Conservation (phyloP, 2,888 invertebrate genomes). For the Trissonchulus sp. region DNA sequence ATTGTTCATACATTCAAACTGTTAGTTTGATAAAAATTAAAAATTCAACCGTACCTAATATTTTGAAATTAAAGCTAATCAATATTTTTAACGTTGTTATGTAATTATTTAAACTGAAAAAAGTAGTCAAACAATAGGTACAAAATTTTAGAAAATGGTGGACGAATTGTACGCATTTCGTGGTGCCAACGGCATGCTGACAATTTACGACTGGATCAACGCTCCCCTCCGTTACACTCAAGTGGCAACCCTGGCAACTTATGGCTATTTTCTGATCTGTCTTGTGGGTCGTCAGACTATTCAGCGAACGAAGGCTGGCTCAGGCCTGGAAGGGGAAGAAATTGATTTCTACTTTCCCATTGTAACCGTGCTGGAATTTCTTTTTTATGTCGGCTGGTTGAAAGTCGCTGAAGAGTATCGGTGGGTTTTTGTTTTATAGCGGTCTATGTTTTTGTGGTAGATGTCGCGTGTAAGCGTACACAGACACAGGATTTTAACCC, state of each 20-base stretch:
- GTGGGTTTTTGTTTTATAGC: slow-evolving; percentile 8
- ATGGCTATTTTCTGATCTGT: slow-evolving; percentile 21
- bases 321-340: not conserved
- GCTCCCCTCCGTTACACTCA: slow-evolving; percentile 22
- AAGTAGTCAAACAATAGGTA: too few species aligned
- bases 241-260: slow-evolving; percentile 19
- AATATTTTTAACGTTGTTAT: too few species aligned
- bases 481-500: too few species aligned
- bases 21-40: too few species aligned
- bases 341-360: slow-evolving; percentile 22
- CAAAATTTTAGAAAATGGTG: slow-evolving; percentile 20
- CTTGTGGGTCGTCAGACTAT: slow-evolving; percentile 11
- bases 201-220: slow-evolving; percentile 25
- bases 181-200: slow-evolving; percentile 23
- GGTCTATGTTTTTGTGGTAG: too few species aligned
- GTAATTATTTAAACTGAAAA: too few species aligned
- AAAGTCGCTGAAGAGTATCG: slow-evolving; percentile 26
- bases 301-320: not conserved
- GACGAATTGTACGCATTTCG: slow-evolving; percentile 24
- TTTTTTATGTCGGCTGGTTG: slow-evolving; percentile 23
- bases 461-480: too few species aligned
- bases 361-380: slow-evolving; percentile 25
- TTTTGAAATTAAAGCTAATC: too few species aligned
- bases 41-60: too few species aligned
- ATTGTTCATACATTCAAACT: too few species aligned